phyloP scores from a whole-genome alignment of 2,113 vertebrate genomes.

The Lichenostomus cassidix region DNA sequence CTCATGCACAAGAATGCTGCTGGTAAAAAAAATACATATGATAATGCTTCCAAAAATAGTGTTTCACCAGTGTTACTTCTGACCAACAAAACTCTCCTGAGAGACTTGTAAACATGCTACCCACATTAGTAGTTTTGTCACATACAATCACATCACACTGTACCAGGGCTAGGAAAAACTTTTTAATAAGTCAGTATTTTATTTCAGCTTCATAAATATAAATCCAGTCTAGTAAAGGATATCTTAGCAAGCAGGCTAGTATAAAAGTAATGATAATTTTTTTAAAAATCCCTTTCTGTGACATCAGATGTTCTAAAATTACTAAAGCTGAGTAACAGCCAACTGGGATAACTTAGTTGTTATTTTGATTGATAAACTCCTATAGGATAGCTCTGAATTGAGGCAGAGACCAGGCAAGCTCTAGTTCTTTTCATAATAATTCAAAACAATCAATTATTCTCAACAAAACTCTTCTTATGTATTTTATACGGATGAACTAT shows the following conservation, averaged over 20 bases:
- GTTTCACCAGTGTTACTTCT: neutral
- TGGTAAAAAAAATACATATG: accelerated
- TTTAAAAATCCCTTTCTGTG: neutral
- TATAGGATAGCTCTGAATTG: neutral
- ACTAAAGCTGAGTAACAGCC: neutral
- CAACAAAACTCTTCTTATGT: neutral
- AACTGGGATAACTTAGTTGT: neutral
- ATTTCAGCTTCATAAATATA: neutral
- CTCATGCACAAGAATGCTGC: neutral
- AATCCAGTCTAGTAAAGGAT: neutral
- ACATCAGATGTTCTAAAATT: neutral
- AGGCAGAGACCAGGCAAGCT: neutral
- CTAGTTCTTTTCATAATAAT: neutral
- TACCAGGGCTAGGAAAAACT: neutral
- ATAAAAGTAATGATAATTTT: neutral
- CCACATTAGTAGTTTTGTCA: neutral
- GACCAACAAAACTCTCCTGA: neutral
- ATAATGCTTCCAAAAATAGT: neutral
- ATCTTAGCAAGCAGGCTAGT: neutral
- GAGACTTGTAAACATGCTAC: neutral
- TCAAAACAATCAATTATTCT: neutral
- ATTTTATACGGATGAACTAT: neutral
- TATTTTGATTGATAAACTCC: neutral
- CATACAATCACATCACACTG: neutral
- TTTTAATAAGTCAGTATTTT: neutral